Evolutionary conservation across 2,113 vertebrate genomes (phyloP), one percentile per base, ranked within the genome.

Genomic region (Phrynocephalus versicolor): DNA sequence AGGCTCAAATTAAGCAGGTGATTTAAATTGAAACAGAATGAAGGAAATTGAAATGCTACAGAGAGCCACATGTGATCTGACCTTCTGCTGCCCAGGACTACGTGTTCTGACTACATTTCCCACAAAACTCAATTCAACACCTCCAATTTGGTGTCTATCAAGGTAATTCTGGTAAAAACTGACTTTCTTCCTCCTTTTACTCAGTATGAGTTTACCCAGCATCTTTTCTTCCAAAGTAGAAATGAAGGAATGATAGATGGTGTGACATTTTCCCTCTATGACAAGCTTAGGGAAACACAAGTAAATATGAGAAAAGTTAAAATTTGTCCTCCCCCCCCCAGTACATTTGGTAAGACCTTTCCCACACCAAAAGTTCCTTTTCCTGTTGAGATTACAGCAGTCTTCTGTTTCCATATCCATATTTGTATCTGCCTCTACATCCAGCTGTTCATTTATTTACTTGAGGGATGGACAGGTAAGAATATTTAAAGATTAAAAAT

Each of bases 21-120:
- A 81, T 80, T 91, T 85, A 90, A 89, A 83, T 1, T 67, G 82
- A 92, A 91, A 87, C 73, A 75, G 60, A 92, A 71, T 13, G 81
- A 90, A 83, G 81, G 9, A 30, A 89, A 76, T 0, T 81, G 62
- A 91, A 90, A 87, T 79, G 21, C 23, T 51, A 89, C 80, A 85
- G 79, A 70, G 0, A 90, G 76, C 1, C 51, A 82, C 51, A 33
- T 37, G 37, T 1, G 3, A 79, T 80, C 21, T 74, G n/a, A 73
- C 35, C 21, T 86, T 89, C 73, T 60, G 2, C 7, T 30, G 84
- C 58, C 25, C n/a, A 76, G 1, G 1, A 35, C 35, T 80, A 69
- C 0, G 0, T 69, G 71, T 27, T 91, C 25, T 74, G 64, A 86
- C n/a, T 81, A 57, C 76, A 88, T 90, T 91, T 93, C 75, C 62